Evolutionary conservation across 1,140 invertebrate species (phyloP).

Genomic region (Bursaphelenchus mucronatus): DNA sequence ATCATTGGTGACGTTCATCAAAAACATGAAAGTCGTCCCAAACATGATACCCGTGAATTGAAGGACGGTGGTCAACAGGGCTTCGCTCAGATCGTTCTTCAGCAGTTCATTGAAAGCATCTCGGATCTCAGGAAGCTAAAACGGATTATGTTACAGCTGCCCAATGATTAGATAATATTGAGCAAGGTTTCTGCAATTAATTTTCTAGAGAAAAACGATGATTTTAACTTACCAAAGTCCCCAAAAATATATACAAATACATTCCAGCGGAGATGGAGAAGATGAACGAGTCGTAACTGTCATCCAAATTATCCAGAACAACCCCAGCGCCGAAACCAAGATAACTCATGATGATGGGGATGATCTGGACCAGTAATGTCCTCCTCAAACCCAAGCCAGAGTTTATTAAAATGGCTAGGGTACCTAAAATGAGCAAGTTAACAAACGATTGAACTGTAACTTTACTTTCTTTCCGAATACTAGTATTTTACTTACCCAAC

Average conservation of each 20-base stretch:
- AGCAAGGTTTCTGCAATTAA: not conserved
- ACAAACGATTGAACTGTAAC: slow-evolving; percentile 33
- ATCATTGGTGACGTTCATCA: slow-evolving; percentile 35
- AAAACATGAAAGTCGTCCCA: slow-evolving; percentile 42
- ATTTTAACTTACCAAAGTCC: slow-evolving; percentile 46
- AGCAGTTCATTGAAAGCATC: slow-evolving; percentile 49
- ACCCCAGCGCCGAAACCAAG: slow-evolving; percentile 41
- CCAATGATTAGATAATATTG: not conserved
- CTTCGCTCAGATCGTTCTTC: slow-evolving; percentile 31
- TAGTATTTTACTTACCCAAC: slow-evolving; percentile 64
- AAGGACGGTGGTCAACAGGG: slow-evolving; percentile 37
- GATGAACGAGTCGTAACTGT: slow-evolving; percentile 48
- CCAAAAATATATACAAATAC: slow-evolving; percentile 56
- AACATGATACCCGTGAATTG: slow-evolving; percentile 40
- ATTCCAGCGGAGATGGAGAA: slow-evolving; percentile 56
- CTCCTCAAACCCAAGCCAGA: slow-evolving; percentile 48
- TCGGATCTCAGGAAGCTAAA: slow-evolving; percentile 56
- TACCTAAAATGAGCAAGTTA: not conserved
- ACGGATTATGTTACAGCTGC: slow-evolving; percentile 5
- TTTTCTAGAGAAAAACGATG: not conserved
- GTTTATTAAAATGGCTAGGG: slow-evolving; percentile 29
- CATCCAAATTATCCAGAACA: slow-evolving; percentile 50
- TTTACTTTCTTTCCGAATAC: slow-evolving; percentile 49
- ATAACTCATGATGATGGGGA: slow-evolving; percentile 48
- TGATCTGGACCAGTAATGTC: slow-evolving; percentile 46